Base-by-base conservation (phyloP, 2,797 vertebrate species). In the Urosaurus nigricauda region DNA sequence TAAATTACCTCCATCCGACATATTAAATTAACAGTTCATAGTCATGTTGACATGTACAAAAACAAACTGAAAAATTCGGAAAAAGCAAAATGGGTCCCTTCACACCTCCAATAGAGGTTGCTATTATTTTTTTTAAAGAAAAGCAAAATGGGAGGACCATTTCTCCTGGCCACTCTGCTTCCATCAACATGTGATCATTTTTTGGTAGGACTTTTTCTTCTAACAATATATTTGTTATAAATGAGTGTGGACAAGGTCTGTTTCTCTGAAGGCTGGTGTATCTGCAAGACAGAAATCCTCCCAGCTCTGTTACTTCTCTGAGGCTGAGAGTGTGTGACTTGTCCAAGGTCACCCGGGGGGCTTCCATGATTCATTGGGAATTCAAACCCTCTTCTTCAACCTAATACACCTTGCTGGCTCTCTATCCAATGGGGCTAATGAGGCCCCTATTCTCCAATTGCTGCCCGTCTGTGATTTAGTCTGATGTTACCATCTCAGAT, bases 1-100 rank as follows among this genome's bases (percentile, higher is more conserved):
- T 96, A 95, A 96, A 94, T 96, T 94, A 95, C 74, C 87, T 86
- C 83, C 88, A 92, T 71, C 81, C 84, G 88, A 1, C 85, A 87
- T 88, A 90, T 94, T 96, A 95, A 95, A 94, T 95, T 88, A 94
- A 91, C 87, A 79, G 0, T 0, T 91, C 92, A 93, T 89, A 89
- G 88, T 87, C 84, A 87, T 65, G 74, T 83, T n/a, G 80, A 80
- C 51, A 0, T 83, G 19, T 26, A n/a, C 70, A 53, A 68, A 89
- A 65, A 14, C 35, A 56, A 14, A 63, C 7, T 26, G 12, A 63
- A 40, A 77, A 19, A 1, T 19, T 19, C 56, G 63, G 40, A 19
- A 85, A 40, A 75, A 85, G 29, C 40, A 70, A 37, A 24, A 35
- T 13, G 63, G 24, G 16, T 43, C 26, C 2, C 24, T 70, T 88